phyloP scores from a whole-genome alignment of 2,888 invertebrate genomes.

The Hypomecis atomaria region DNA sequence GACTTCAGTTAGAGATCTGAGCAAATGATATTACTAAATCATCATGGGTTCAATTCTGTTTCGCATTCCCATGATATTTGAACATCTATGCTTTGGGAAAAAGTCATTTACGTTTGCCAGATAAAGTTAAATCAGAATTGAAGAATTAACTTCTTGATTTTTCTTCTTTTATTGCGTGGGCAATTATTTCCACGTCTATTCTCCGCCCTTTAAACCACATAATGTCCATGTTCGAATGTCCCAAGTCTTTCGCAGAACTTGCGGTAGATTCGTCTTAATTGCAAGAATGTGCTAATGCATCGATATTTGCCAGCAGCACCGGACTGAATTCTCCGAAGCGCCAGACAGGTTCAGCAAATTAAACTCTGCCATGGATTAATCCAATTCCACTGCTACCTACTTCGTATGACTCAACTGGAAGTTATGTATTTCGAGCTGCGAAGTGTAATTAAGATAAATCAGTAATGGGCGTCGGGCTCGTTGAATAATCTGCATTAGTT shows the following conservation, averaged over 20 bases:
- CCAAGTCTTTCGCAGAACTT: constrained; percentile 1
- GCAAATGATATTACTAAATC: neutral
- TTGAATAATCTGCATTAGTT: neutral
- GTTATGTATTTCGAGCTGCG: constrained; percentile 17
- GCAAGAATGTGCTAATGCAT: constrained; percentile 31
- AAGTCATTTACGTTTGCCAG: too few species aligned
- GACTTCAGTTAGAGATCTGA: neutral
- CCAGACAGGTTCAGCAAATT: constrained; percentile 29
- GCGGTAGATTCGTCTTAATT: constrained; percentile 3
- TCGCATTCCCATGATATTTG: too few species aligned
- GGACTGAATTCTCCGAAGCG: constrained; percentile 32
- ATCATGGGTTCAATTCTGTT: too few species aligned
- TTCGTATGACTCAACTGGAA: constrained; percentile 29
- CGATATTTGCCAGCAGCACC: constrained; percentile 17
- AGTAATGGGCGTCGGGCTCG: constrained; percentile 9
- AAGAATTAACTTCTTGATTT: too few species aligned
- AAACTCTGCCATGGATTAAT: constrained; percentile 6
- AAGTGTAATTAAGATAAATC: constrained; percentile 23
- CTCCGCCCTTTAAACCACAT: neutral
- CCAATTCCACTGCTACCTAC: constrained; percentile 2
- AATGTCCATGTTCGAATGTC: constrained; percentile 3
- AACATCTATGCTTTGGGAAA: too few species aligned
- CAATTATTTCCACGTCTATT: too few species aligned
- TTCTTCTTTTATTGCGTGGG: too few species aligned
- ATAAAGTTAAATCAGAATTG: too few species aligned